Conservation (phyloP, 2,113 vertebrate genomes). For the Corythoichthys haematopterus region DNA sequence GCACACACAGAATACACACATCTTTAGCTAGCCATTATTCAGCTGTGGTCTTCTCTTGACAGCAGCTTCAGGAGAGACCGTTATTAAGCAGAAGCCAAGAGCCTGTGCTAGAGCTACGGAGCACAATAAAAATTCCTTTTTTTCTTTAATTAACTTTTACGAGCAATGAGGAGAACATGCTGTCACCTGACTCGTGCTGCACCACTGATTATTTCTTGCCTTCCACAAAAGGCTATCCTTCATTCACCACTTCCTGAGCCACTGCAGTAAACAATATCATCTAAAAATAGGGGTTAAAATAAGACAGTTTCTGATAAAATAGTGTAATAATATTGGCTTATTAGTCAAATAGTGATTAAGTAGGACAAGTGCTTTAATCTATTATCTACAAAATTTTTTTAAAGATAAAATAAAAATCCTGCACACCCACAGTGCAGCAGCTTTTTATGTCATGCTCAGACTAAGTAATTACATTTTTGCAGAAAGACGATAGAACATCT, state of each 20-base stretch:
- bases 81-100: constrained; percentile 56
- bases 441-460: constrained; percentile 3
- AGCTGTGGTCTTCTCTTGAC: constrained; percentile 47
- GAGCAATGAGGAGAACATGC: constrained; percentile 59
- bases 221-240: constrained; percentile 10
- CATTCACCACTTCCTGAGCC: neutral
- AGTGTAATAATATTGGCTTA: neutral
- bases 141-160: constrained; percentile 72
- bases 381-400: constrained; percentile 2
- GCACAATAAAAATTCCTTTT: constrained; percentile 65
- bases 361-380: neutral
- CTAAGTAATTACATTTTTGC: too few relatives aligned
- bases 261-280: constrained; percentile 14
- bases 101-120: constrained; percentile 38
- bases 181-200: constrained; percentile 62
- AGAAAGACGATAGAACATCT: neutral
- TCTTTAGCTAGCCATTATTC: constrained; percentile 45
- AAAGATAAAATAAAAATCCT: neutral
- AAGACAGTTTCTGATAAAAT: neutral
- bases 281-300: neutral
- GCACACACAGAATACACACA: constrained; percentile 22
- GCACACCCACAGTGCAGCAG: neutral
- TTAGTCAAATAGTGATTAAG: neutral
- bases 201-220: constrained; percentile 46
- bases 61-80: constrained; percentile 45